These are phyloP conservation scores for Brachyopa scutellaris DNA, from an alignment of 2,888 invertebrate species.

Conservation along the genomic window DNA sequence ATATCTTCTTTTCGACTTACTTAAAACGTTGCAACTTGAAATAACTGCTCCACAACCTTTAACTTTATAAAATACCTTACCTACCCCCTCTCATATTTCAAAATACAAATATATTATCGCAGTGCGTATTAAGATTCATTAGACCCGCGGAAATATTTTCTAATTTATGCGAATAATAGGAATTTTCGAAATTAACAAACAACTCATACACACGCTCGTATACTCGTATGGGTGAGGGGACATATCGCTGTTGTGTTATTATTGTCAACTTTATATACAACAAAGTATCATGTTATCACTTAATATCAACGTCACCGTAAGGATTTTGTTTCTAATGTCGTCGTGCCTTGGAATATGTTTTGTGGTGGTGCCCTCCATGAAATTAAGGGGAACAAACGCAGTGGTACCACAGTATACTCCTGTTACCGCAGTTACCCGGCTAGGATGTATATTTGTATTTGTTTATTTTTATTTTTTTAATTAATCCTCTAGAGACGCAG, in stretches of 20 bases:
- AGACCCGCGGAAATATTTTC: conserved; percentile 59
- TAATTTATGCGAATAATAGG: conserved; percentile 59
- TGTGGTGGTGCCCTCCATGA: conserved; percentile 54
- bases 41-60: no score
- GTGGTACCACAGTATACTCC: conserved; percentile 36
- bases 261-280: conserved; percentile 63
- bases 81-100: no score
- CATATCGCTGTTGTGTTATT: conserved; percentile 20
- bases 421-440: conserved; percentile 48
- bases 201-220: conserved; percentile 35
- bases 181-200: conserved; percentile 54
- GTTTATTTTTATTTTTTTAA: no score
- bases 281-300: conserved; percentile 72
- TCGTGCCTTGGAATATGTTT: conserved; percentile 25
- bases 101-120: no score
- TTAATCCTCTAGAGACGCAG: conserved; percentile 67
- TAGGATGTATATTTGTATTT: conserved; percentile 47
- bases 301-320: conserved; percentile 68
- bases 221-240: neutral
- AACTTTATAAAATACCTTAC: no score
- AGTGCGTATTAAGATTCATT: no score
- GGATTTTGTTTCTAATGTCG: conserved; percentile 68
- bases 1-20: no score
- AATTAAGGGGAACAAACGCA: conserved; percentile 58
- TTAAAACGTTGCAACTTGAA: no score